phyloP scores from a whole-genome alignment of 2,113 vertebrate genomes.

The Eulacestoma nigropectus region DNA sequence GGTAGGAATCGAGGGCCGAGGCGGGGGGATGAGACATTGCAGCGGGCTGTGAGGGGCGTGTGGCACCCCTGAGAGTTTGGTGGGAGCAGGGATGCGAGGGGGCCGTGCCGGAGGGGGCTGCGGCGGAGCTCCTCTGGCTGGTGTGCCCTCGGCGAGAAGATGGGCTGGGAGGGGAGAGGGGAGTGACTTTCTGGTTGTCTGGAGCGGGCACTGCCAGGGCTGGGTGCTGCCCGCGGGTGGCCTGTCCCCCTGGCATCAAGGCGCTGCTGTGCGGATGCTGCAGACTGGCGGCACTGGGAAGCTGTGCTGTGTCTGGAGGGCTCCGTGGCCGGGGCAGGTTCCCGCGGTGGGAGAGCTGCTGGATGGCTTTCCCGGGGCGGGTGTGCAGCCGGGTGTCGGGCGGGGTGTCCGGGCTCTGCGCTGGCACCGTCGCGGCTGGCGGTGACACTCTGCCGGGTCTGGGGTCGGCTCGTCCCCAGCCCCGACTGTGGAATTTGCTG shows the following conservation, averaged over 20 bases:
- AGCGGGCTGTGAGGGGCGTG: background rate
- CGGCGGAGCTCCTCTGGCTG: rapidly evolving
- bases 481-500: background rate
- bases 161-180: background rate
- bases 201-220: background rate
- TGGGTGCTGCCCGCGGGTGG: background rate
- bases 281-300: background rate
- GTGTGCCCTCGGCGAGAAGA: rapidly evolving
- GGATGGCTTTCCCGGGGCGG: background rate
- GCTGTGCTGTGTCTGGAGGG: rapidly evolving
- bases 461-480: background rate
- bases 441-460: background rate
- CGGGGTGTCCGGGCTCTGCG: background rate
- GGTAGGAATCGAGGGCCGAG: background rate
- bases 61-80: background rate
- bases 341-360: background rate
- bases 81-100: rapidly evolving
- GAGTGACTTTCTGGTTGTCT: too few relatives aligned
- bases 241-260: rapidly evolving
- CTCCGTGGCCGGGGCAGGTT: background rate
- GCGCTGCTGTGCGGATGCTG: background rate
- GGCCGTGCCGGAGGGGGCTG: background rate
- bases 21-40: rapidly evolving
- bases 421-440: background rate
- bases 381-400: background rate